These are phyloP conservation scores for Calameuta idolon DNA, from an alignment of 2,888 invertebrate species.

Conservation along the genomic window DNA sequence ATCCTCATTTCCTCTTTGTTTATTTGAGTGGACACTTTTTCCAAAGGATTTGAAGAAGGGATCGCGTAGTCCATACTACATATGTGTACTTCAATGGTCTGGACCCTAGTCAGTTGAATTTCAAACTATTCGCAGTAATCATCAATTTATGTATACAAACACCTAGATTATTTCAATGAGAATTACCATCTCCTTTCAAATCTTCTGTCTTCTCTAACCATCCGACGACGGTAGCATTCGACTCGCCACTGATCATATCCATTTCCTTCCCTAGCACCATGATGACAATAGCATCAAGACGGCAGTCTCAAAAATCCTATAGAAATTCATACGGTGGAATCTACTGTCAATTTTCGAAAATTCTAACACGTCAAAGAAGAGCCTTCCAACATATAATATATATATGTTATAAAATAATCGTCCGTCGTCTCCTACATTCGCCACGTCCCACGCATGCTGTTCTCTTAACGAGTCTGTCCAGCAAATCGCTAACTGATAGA, in stretches of 20 bases:
- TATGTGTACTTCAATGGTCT: not conserved
- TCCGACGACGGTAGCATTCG: conserved; percentile 44
- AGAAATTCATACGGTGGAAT: not conserved
- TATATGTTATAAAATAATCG: not conserved
- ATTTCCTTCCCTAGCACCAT: conserved; percentile 51
- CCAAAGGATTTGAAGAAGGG: too few relatives aligned
- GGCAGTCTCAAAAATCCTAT: not conserved
- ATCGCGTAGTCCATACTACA: too few relatives aligned
- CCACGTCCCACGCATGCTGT: not conserved
- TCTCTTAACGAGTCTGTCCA: not conserved
- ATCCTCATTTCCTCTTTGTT: too few relatives aligned
- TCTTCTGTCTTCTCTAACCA: conserved; percentile 50
- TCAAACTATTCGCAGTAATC: not conserved
- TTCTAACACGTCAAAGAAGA: not conserved
- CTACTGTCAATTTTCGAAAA: not conserved
- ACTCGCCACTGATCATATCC: conserved; percentile 33
- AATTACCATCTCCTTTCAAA: conserved; percentile 43
- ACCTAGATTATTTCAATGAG: conserved; percentile 1
- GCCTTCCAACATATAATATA: not conserved
- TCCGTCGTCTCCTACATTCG: not conserved
- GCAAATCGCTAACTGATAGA: not conserved
- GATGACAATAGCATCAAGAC: not conserved
- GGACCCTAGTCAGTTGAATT: not conserved
- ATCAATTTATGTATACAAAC: not conserved
- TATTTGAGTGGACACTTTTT: too few relatives aligned